Percentiles rank a stretch among this genome's conserved stretches.
Conservation (phyloP, 2,888 invertebrate genomes). For the Eupelmus urozonus region DNA sequence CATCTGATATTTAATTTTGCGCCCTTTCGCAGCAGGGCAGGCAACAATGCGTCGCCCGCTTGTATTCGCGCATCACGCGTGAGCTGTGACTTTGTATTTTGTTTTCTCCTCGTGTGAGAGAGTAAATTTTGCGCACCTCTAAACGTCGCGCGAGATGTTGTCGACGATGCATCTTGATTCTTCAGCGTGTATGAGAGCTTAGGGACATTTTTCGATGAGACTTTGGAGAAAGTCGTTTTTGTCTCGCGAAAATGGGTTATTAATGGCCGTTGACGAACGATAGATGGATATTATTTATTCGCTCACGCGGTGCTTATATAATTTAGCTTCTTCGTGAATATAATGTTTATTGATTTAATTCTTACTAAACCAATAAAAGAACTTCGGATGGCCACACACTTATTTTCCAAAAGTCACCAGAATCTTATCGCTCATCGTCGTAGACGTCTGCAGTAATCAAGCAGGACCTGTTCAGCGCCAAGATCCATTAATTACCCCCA, state of each 20-base stretch:
- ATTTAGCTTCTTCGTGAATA: neutral
- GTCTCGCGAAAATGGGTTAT: too few species aligned
- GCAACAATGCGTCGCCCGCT: slow-evolving; percentile 39
- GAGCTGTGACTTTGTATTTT: slow-evolving; percentile 1
- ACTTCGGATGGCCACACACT: too few species aligned
- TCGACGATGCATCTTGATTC: neutral
- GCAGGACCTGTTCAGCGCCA: neutral
- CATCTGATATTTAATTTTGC: slow-evolving; percentile 77
- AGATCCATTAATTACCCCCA: slow-evolving; percentile 55
- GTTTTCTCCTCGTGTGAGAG: neutral
- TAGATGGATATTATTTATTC: neutral
- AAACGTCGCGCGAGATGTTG: neutral
- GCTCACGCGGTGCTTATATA: neutral
- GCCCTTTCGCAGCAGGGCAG: slow-evolving; percentile 69
- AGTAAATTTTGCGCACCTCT: too few species aligned
- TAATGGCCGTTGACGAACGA: neutral
- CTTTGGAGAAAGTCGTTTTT: too few species aligned
- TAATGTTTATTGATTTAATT: too few species aligned
- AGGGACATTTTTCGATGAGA: neutral
- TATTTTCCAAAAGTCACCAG: neutral
- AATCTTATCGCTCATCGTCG: slow-evolving; percentile 37
- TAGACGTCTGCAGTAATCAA: slow-evolving; percentile 27
- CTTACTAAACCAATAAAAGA: too few species aligned
- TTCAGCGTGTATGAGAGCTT: neutral
- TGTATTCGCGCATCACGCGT: slow-evolving; percentile 26